Base-by-base conservation (phyloP, 2,888 invertebrate species). In the Cactoblastis cactorum region DNA sequence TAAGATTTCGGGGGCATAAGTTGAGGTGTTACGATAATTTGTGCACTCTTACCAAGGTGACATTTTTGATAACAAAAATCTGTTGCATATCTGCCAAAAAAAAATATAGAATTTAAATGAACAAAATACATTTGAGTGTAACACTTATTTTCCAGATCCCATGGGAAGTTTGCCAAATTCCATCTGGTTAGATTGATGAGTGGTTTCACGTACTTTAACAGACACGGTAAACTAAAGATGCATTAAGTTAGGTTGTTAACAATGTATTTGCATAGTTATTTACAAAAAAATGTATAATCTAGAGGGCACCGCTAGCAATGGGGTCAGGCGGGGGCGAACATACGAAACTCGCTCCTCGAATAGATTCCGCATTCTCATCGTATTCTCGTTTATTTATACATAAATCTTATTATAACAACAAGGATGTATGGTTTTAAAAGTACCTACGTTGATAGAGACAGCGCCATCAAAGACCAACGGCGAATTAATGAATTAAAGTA, bases 31-130 rank as follows among this genome's bases (percentile, higher is more conserved):
- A 41, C 47, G 74, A 73, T 70, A 71, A 69, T 71, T 28, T 9
- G 57, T 72, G 67, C 67, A 65, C 62, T 64, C 60, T 71, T 71
- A 63, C 65, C 62, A 80, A 81, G 81, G 81, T 82, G 82, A 82
- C 82, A 63, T 74, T 77, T 34, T 43, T 52, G 57, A 61, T 59
- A 58, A 57, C 33, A 5, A 9, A 14, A 2, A 32, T 41, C 32
- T 49, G 48, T 48, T 48, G 35, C 37, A 48, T 28, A 48, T 38
- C 37, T 28, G 15, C 9, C 8, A 11, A 17, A 17, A 37, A 37
- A 37, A 37, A n/a, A n/a, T n/a, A n/a, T n/a, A n/a, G n/a, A n/a
- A n/a, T n/a, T n/a, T n/a, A n/a, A n/a, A n/a, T n/a, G n/a, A n/a
- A n/a, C n/a, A n/a, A n/a, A n/a, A n/a, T 28, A 28, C 28, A 6